Base-by-base conservation (phyloP, 2,113 vertebrate genomes). In the Coptodon rendalli region DNA sequence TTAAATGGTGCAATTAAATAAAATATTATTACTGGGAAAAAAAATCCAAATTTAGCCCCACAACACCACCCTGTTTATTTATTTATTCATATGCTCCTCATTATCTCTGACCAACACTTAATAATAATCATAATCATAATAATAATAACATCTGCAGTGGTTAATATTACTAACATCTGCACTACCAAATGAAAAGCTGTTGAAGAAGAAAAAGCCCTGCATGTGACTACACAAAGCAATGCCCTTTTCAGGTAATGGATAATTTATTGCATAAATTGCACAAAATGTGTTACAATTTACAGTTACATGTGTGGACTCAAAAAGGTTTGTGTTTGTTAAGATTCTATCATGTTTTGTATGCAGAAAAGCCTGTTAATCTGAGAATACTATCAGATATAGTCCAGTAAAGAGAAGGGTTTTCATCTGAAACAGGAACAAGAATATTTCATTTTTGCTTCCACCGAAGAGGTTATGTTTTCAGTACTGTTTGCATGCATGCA, bases 181-280 rank as follows among this genome's bases (percentile, higher is more conserved):
- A 71, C n/a, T 2, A 43, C 66, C 13, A 43, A 22, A 71, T 27
- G 38, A 27, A 71, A 24, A 71, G n/a, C 66, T 24, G 22, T 6
- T 43, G 24, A 71, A 71, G n/a, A 63, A 36, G 16, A 43, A 71
- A 71, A 68, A 4, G n/a, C 36, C 38, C 2, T 43, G n/a, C 19
- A 38, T 22, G 4, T 38, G 19, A 22, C 10, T 40, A 38, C 19
- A 16, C n/a, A 24, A 43, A 24, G n/a, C 12, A 43, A 43, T 5
- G 0, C 8, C 38, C n/a, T 71, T 71, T 71, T 0, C 36, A 71
- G 2, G 24, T 59, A 0, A 17, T 71, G 3, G 7, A 16, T 71
- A 1, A 71, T 71, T 71, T 71, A 16, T 16, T 73, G 13, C 38
- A 45, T 24, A 24, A 24, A 43, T 73, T 45, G 13, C 68, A 17